Evolutionary conservation across 2,888 invertebrate genomes (phyloP).

Genomic region (Syrphus vitripennis): DNA sequence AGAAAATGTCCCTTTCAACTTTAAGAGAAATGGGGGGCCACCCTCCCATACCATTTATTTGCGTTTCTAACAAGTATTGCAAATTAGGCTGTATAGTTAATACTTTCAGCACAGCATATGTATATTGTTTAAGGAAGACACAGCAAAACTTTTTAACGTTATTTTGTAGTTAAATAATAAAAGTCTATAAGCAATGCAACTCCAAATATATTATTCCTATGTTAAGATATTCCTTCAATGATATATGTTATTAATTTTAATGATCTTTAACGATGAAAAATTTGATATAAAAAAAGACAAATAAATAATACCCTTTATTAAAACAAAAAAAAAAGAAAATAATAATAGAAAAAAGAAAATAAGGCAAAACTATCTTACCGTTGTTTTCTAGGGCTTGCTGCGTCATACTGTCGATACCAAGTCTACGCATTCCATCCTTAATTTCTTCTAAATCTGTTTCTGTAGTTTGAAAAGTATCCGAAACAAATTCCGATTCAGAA

Average conservation of each 20-base stretch:
- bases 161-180: background rate
- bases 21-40: no score
- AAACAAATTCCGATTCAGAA: constrained; percentile 87
- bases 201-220: background rate
- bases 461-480: constrained; percentile 87
- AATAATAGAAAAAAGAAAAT: constrained; percentile 12
- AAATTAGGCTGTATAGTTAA: no score
- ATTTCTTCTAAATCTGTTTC: constrained; percentile 87
- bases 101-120: no score
- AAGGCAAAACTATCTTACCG: constrained; percentile 78
- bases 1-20: no score
- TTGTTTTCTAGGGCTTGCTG: constrained; percentile 82
- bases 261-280: background rate
- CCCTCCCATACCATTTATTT: no score
- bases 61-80: no score
- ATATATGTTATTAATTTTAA: background rate
- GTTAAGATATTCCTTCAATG: background rate
- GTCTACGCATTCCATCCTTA: constrained; percentile 88
- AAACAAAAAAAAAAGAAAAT: background rate
- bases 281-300: background rate
- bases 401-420: constrained; percentile 84
- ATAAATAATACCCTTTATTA: background rate
- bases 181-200: background rate
- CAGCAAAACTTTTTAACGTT: background rate
- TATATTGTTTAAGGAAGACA: no score